Evolutionary conservation across 2,113 vertebrate genomes (phyloP).

Genomic region (Python bivittatus): DNA sequence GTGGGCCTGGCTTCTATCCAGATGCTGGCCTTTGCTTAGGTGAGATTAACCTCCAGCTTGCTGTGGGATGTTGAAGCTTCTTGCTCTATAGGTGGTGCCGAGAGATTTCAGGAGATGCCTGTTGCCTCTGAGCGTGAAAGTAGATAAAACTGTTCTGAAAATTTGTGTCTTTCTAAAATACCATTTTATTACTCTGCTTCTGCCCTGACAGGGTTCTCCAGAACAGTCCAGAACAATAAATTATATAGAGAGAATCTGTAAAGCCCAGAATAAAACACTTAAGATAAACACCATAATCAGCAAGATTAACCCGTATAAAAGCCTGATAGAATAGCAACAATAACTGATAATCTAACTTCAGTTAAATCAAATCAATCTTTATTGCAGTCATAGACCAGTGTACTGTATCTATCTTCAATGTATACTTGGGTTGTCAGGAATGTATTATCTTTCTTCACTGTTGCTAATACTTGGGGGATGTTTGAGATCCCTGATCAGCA

Average conservation of each 20-base stretch:
- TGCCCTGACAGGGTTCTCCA: neutral
- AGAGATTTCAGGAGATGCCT: neutral
- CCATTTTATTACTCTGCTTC: neutral
- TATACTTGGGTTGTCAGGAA: neutral
- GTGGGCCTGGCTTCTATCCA: slow-evolving; percentile 76
- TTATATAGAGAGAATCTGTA: neutral
- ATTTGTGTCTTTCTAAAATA: neutral
- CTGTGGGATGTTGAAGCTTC: neutral
- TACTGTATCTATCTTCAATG: neutral
- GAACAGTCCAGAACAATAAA: neutral
- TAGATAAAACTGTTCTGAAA: neutral
- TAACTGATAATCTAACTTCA: neutral
- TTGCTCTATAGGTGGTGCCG: neutral
- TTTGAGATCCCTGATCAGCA: neutral
- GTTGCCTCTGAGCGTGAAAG: too few species aligned
- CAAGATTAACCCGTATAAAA: neutral
- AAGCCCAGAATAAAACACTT: neutral
- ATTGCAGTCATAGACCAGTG: neutral
- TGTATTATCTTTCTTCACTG: neutral
- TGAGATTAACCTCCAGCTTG: slow-evolving; percentile 42
- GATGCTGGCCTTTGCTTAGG: slow-evolving; percentile 75
- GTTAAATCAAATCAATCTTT: neutral
- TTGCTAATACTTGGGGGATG: neutral
- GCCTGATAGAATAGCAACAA: neutral
- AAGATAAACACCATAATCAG: neutral